Base-by-base conservation (phyloP, 1,140 invertebrate genomes). In the Lasioglossum baleicum region DNA sequence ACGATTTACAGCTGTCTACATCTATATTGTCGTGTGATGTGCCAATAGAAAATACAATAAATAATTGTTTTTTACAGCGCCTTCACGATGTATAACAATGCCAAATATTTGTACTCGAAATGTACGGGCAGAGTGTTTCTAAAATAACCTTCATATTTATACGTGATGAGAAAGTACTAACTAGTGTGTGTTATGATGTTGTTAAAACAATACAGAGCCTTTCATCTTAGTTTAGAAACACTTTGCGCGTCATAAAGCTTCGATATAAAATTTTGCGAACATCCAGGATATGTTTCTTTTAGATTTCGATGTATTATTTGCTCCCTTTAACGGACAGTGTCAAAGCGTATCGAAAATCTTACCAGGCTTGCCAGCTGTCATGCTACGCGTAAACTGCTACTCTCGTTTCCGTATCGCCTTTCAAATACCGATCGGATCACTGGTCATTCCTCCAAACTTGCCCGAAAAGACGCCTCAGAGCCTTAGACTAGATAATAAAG, bases 401-500 rank as follows among this genome's bases (percentile, higher is more conserved):
- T 26, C 63, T 44, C 42, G 26, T 72, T 71, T 56, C 48, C 56
- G 76, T 82, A 70, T 79, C 69, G 15, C 65, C 63, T 66, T 77
- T 74, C 68, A 69, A 5, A 60, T 11, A 51, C n/a, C 63, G 40
- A 75, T 48, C 64, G 68, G 61, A 77, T 83, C 77, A 61, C 61
- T 44, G 22, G 20, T 64, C 40, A 35, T 69, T 77, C 64, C 72
- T 20, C 56, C 69, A 68, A 83, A 76, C 31, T 82, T 80, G 77
- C 66, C 72, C 64, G 70, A 80, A 81, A 31, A 68, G 60, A 51
- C 26, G n/a, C 51, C n/a, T 44, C 64, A 65, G 67, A 56, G 35
- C 15, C 40, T 82, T 71, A 78, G 80, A 81, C 75, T 81, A 81
- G 80, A 81, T 69, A 58, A 65, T 77, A 51, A 77, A 74, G 68